Evolutionary conservation across 2,113 vertebrate species (phyloP), one percentile per base, ranked within the genome.

Genomic region (Cyphomyrus plagiostoma): DNA sequence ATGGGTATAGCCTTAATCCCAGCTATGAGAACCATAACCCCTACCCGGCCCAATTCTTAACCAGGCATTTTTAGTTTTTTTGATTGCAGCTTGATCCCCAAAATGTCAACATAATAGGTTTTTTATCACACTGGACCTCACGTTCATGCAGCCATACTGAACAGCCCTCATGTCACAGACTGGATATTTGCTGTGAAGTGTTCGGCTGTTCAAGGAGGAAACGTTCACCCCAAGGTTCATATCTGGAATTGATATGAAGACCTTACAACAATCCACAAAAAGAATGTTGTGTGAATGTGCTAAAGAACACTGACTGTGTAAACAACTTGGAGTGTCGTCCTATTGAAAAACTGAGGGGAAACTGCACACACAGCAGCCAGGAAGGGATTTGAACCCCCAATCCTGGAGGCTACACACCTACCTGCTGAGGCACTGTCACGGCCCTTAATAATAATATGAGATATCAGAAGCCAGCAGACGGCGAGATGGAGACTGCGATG

Each of bases 111-210:
- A 66, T 3, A 13, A 66, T 2, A 66, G 53, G 21, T 23, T 58
- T 56, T n/a, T 66, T 3, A 66, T 66, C 62, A 66, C 3, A 21
- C 52, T 56, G 52, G 17, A 19, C 4, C 56, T 58, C 56, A 58
- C 1, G 21, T 6, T 58, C 53, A 58, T 58, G 56, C 7, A 58
- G 21, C 56, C 21, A n/a, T 2, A 0, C 85, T 70, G 91, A 91
- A 90, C 90, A 92, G 17, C 52, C 3, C 87, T 88, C 23, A 91
- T 91, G 91, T 89, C 86, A 91, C 89, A 89, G 87, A 84, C 66
- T 19, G 82, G 87, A 66, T 89, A 19, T 66, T 21, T 30, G 42
- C 50, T 5, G 74, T 86, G 56, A 49, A 80, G 10, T 77, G 39
- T 70, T 15, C 30, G 39, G 21, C 62, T 8, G 48, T 82, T n/a